phyloP scores from a whole-genome alignment of 2,888 invertebrate genomes.

The Nematopogon swammerdamellus region DNA sequence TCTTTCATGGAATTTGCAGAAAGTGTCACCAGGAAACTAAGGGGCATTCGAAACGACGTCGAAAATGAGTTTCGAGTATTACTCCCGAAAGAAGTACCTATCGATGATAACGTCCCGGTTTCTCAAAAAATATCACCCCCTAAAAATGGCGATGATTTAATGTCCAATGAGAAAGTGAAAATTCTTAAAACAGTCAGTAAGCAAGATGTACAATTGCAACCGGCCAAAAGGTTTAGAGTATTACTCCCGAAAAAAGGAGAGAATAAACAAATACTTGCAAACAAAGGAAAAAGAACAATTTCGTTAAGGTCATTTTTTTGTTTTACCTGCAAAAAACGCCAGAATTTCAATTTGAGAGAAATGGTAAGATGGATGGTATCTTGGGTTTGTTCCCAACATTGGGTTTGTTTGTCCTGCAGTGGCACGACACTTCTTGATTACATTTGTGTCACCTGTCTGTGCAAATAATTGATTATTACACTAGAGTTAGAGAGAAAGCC shows the following conservation, averaged over 20 bases:
- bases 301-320: conserved; percentile 1
- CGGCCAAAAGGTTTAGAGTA: not conserved
- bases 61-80: no score
- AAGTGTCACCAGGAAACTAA: no score
- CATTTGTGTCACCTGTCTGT: not conserved
- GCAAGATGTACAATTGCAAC: not conserved
- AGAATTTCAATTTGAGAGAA: not conserved
- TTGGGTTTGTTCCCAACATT: not conserved
- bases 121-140: no score
- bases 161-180: no score
- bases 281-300: not conserved
- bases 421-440: not conserved
- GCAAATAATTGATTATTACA: not conserved
- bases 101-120: no score
- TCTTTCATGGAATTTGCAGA: no score
- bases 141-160: no score
- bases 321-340: not conserved
- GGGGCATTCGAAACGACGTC: no score
- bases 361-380: conserved; percentile 1
- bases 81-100: no score
- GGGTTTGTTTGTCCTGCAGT: conserved; percentile 2
- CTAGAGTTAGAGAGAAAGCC: no score
- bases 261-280: not conserved
- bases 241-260: not conserved
- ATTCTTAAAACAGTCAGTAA: no score